phyloP scores from a whole-genome alignment of 2,797 vertebrate species.

The Kryptopterus vitreolus region DNA sequence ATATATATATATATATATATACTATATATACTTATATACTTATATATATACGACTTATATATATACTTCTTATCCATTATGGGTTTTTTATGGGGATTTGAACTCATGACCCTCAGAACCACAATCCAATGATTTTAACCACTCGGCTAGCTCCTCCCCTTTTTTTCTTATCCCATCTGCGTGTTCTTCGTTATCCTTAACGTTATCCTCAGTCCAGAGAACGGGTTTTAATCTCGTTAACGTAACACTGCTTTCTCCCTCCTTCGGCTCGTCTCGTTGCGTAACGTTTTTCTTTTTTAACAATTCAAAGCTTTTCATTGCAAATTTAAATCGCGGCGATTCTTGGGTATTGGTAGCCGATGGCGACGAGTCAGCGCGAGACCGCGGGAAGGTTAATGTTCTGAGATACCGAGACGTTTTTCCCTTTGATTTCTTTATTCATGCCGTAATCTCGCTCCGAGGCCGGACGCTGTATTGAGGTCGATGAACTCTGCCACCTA shows the following conservation, averaged over 20 bases:
- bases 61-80: too few species aligned
- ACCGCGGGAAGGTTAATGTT: slow-evolving; percentile 7
- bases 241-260: not conserved
- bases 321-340: not conserved
- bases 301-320: slow-evolving; percentile 9
- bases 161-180: too few species aligned
- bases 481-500: slow-evolving; percentile 2
- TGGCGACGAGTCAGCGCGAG: slow-evolving; percentile 10
- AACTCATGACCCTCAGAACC: too few species aligned
- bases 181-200: not conserved
- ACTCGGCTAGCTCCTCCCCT: too few species aligned
- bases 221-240: not conserved
- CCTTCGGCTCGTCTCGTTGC: not conserved
- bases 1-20: too few species aligned
- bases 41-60: too few species aligned
- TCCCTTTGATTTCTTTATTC: slow-evolving; percentile 20
- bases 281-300: not conserved
- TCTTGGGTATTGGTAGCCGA: not conserved
- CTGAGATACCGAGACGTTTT: slow-evolving; percentile 8
- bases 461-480: not conserved
- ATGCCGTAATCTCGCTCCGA: too few species aligned
- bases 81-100: too few species aligned
- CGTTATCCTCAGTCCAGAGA: not conserved
- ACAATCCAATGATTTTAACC: too few species aligned
- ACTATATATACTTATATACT: too few species aligned